A percentile compares a stretch with the other conserved stretches of the same genome.
Evolutionary conservation across 2,888 invertebrate genomes (phyloP).

Genomic region (Callosobruchus maculatus): DNA sequence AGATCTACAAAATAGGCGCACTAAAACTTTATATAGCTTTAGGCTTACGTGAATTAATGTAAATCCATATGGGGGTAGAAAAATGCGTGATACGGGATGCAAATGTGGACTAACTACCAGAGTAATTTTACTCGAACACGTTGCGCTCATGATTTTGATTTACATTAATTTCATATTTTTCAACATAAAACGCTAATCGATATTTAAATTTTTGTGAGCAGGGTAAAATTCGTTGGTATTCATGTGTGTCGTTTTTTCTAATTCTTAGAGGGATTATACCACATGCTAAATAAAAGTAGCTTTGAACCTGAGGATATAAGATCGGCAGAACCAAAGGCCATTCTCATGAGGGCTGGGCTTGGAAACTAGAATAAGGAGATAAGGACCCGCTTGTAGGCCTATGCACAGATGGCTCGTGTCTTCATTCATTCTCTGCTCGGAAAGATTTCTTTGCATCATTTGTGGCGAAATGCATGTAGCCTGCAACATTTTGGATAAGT

Average conservation of each 20-base stretch:
- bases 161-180: constrained; percentile 52
- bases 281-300: too few species aligned
- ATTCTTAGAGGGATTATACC: not conserved
- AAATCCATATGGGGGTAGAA: constrained; percentile 13
- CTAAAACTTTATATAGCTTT: not conserved
- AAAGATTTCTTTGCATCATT: too few species aligned
- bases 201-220: constrained; percentile 38
- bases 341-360: too few species aligned
- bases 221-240: not conserved
- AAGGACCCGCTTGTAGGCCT: too few species aligned
- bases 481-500: too few species aligned
- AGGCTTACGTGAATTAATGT: not conserved
- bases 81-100: constrained; percentile 47
- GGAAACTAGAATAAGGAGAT: too few species aligned
- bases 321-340: too few species aligned
- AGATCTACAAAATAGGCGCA: not conserved
- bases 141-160: constrained; percentile 52
- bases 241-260: not conserved
- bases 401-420: too few species aligned
- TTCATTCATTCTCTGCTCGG: too few species aligned
- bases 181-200: constrained; percentile 43
- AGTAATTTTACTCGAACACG: constrained; percentile 50
- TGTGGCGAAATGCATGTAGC: too few species aligned
- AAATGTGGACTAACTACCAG: constrained; percentile 47
- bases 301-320: too few species aligned